Base-by-base conservation (phyloP, 2,113 vertebrate genomes). In the Daubentonia madagascariensis region DNA sequence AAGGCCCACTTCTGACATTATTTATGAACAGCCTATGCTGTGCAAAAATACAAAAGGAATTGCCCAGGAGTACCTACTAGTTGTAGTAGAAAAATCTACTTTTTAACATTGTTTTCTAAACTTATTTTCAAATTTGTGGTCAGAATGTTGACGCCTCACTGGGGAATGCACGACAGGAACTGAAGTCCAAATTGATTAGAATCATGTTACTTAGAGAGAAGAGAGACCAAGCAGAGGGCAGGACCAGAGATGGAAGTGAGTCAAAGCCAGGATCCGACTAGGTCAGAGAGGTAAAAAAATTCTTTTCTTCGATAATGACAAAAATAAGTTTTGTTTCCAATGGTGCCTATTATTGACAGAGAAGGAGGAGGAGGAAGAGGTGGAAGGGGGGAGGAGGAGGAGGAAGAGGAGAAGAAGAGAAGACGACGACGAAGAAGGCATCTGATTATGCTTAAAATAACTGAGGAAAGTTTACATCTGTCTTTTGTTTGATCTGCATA, bases 1-100 rank as follows among this genome's bases (percentile, higher is more conserved):
- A 98, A 98, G 97, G 98, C 98, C 98, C 98, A 98, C 97, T 98
- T 99, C 98, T 98, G 98, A 99, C 98, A 98, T 99, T 99, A 99
- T 99, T 99, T 99, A 99, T 99, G 98, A 98, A 98, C 61, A 97
- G 90, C 96, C 96, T 98, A 94, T 80, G 28, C 96, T 97, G 97
- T 98, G 97, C 97, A 98, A 98, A 99, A 99, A 85, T 98, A 98
- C 5, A 81, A 97, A 98, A 98, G 95, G 98, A 98, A 98, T 98
- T 98, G 97, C 96, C 91, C 54, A 0, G 97, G 96, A 98, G 97
- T 96, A 96, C 89, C 98, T 97, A 98, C 99, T 98, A 98, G 97
- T 98, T 98, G 97, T 94, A 72, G 97, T 91, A 98, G 98, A 98
- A 98, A 96, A 98, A 98, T 96, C 96, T 96, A 98, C 98, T 98